Conservation (phyloP, 2,888 invertebrate species). For the Cosmopolites sordidus region DNA sequence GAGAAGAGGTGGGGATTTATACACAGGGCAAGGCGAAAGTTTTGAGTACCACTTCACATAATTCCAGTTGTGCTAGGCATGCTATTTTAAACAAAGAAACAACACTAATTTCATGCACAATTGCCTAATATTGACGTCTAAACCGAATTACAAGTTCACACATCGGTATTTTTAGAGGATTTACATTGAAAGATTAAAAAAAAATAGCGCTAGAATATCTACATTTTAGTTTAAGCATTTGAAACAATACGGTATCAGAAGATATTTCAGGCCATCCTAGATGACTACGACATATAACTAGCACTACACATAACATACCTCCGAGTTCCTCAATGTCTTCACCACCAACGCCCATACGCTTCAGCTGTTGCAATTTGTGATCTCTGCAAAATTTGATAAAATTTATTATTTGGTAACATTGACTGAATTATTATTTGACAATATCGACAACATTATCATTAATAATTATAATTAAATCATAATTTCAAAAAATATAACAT, state of each 20-base stretch:
- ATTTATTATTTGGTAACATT: neutral
- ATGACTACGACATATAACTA: no score
- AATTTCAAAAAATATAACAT: no score
- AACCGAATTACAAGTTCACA: slow-evolving; percentile 25
- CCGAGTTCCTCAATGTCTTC: slow-evolving; percentile 22
- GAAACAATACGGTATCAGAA: no score
- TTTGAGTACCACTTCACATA: neutral
- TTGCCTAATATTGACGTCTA: slow-evolving; percentile 9
- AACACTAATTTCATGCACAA: slow-evolving; percentile 15
- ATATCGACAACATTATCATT: no score
- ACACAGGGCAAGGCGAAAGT: slow-evolving; percentile 10
- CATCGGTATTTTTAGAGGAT: slow-evolving; percentile 7
- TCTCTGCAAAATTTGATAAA: slow-evolving; percentile 56
- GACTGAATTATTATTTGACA: no score
- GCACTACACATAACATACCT: slow-evolving; percentile 9
- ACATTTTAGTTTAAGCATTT: no score
- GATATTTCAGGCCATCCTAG: no score
- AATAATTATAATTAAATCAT: no score
- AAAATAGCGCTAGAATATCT: no score
- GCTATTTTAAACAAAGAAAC: slow-evolving; percentile 11
- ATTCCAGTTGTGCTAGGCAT: slow-evolving; percentile 6
- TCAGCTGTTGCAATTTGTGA: slow-evolving; percentile 73
- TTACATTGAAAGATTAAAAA: no score
- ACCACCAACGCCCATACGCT: slow-evolving; percentile 64
- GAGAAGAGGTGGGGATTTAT: slow-evolving; percentile 16